Conservation (phyloP, 1,140 invertebrate species). For the Zaprionus tsacasi region DNA sequence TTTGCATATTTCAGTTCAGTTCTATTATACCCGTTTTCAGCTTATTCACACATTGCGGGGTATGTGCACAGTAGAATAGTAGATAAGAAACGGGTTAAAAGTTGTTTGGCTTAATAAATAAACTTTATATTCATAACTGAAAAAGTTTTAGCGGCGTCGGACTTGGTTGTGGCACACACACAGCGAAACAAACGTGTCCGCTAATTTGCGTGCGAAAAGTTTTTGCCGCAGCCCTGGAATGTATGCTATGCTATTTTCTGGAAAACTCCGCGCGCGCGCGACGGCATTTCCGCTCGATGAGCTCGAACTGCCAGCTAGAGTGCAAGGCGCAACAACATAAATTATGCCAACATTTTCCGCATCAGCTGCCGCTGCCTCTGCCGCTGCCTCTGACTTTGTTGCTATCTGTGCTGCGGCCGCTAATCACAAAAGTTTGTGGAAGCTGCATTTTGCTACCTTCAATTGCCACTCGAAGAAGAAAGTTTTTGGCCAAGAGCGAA, state of each 20-base stretch:
- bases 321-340: conserved; percentile 73
- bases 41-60: background rate
- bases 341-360: conserved; percentile 74
- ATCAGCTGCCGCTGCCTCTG: conserved; percentile 38
- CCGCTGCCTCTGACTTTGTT: conserved; percentile 25
- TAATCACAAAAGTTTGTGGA: conserved; percentile 72
- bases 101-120: conserved; percentile 82
- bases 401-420: conserved; percentile 54
- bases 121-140: conserved; percentile 83
- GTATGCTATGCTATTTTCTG: conserved; percentile 62
- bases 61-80: conserved; percentile 37
- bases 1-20: no score
- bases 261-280: conserved; percentile 44
- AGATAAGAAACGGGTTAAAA: conserved; percentile 74
- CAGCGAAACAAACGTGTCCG: conserved; percentile 73
- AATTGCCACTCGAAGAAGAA: conserved; percentile 55
- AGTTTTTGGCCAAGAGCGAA: conserved; percentile 22
- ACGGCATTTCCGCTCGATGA: conserved; percentile 69
- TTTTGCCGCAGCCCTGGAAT: conserved; percentile 57
- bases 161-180: conserved; percentile 23
- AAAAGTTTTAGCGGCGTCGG: conserved; percentile 64
- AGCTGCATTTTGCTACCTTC: conserved; percentile 61
- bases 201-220: conserved; percentile 76
- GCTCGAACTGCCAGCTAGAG: conserved; percentile 30
- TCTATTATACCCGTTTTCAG: background rate